These are phyloP conservation scores for Drosophila gaucha DNA, from an alignment of 2,888 invertebrate genomes.

Conservation along the genomic window DNA sequence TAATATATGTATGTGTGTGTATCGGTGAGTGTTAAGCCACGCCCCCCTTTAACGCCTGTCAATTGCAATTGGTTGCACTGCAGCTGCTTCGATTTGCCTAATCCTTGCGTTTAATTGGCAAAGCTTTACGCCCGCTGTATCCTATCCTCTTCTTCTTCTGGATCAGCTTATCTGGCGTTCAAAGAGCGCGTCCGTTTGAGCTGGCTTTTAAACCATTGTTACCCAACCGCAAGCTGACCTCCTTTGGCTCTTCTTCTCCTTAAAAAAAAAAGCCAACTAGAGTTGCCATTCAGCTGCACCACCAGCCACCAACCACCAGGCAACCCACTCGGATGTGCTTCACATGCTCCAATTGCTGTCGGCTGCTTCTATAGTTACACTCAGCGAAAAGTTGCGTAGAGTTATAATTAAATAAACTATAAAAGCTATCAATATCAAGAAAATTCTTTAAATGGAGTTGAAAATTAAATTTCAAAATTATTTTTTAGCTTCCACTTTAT, in stretches of 20 bases:
- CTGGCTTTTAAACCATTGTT: constrained; percentile 35
- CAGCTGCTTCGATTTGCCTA: constrained; percentile 49
- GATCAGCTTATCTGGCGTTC: constrained; percentile 14
- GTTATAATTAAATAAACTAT: background rate
- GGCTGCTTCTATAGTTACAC: constrained; percentile 6
- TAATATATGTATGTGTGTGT: background rate
- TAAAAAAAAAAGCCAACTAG: constrained; percentile 9
- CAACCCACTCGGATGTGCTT: constrained; percentile 72
- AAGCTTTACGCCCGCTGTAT: background rate
- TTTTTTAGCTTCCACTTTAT: too few relatives aligned
- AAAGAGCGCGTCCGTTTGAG: constrained; percentile 23
- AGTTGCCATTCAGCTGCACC: constrained; percentile 3
- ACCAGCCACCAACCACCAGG: constrained; percentile 1
- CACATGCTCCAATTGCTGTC: constrained; percentile 71
- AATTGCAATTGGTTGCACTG: constrained; percentile 38
- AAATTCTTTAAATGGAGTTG: too few relatives aligned
- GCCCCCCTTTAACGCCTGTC: constrained; percentile 14
- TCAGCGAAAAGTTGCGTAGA: background rate
- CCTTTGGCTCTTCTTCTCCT: constrained; percentile 29
- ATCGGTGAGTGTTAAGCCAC: background rate
- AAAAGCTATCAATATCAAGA: too few relatives aligned
- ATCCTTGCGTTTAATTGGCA: constrained; percentile 47
- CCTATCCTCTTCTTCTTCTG: background rate
- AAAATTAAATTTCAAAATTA: too few relatives aligned
- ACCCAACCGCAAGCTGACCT: constrained; percentile 47